phyloP scores from a whole-genome alignment of 2,888 invertebrate species.

The Drosophila demipolita region DNA sequence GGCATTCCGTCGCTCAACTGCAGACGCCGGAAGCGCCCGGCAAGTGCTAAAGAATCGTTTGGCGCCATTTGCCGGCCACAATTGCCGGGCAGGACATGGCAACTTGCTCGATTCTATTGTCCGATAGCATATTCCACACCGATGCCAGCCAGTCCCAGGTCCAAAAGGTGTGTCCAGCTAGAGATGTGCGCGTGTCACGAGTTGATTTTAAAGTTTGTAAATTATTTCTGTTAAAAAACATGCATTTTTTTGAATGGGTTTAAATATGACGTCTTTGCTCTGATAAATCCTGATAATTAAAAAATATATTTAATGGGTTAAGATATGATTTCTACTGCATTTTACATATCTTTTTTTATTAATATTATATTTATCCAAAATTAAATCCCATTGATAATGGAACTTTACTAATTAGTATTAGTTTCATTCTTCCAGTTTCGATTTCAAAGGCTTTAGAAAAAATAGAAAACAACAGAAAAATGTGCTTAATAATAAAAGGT shows the following conservation, averaged over 20 bases:
- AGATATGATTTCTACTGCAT: neutral
- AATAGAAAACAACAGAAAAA: neutral
- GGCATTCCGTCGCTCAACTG: constrained; percentile 26
- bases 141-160: constrained; percentile 1
- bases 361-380: neutral
- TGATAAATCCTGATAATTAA: too few relatives aligned
- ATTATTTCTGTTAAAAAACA: too few relatives aligned
- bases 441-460: neutral
- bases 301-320: neutral
- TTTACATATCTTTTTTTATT: neutral
- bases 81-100: constrained; percentile 33
- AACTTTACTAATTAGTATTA: neutral
- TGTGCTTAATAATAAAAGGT: neutral
- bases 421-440: neutral
- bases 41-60: constrained; percentile 44
- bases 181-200: constrained; percentile 31
- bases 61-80: constrained; percentile 56
- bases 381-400: too few relatives aligned
- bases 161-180: constrained; percentile 6
- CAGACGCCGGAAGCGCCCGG: constrained; percentile 30
- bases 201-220: neutral
- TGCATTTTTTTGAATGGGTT: neutral
- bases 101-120: constrained; percentile 28
- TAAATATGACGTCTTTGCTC: neutral
- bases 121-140: constrained; percentile 11